Base-by-base conservation (phyloP, 2,797 vertebrate genomes). In the Coilia nasus region DNA sequence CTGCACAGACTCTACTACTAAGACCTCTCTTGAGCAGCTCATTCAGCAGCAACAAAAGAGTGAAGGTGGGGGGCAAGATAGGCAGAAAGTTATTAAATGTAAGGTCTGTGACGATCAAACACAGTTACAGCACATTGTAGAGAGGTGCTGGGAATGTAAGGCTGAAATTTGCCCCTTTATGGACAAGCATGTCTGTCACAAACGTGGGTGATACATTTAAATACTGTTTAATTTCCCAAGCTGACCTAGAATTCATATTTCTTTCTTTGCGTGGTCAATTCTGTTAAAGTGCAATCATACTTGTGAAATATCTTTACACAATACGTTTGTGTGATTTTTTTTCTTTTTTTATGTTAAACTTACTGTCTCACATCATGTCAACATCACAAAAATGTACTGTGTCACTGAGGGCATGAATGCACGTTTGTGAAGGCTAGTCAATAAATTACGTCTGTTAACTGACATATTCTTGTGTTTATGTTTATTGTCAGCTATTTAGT, bases 91-190 rank as follows among this genome's bases (percentile, higher is more conserved):
- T 31, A 82, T 23, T 21, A 15, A 10, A 3, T 92, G 91, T 84
- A 86, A 88, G 23, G 31, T 14, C 1, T 92, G 91, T 83, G 87
- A 84, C 17, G 82, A 81, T 21, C 82, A 85, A 54, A 83, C 82
- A 59, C 21, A 87, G 17, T 28, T 86, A 0, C 71, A 82, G 12
- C 91, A 92, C 59, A 41, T 0, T 57, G n/a, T 81, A 21, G 59
- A 88, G 67, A 89, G 85, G 54, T 92, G 91, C 64, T 92, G 90
- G 91, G 81, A 50, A 21, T 92, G 91, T 85, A 85, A 80, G 15
- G 15, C 4, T 71, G n/a, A 28, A 15, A 85, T 92, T 28, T 92
- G 91, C 80, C 84, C 85, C 46, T 92, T 92, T 46, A 90, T 91
- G 91, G 82, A 78, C 17, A 90, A 87, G 47, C 91, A 92, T 60